These are phyloP conservation scores for Neodiprion virginianus DNA, from an alignment of 1,140 invertebrate species.

Conservation along the genomic window DNA sequence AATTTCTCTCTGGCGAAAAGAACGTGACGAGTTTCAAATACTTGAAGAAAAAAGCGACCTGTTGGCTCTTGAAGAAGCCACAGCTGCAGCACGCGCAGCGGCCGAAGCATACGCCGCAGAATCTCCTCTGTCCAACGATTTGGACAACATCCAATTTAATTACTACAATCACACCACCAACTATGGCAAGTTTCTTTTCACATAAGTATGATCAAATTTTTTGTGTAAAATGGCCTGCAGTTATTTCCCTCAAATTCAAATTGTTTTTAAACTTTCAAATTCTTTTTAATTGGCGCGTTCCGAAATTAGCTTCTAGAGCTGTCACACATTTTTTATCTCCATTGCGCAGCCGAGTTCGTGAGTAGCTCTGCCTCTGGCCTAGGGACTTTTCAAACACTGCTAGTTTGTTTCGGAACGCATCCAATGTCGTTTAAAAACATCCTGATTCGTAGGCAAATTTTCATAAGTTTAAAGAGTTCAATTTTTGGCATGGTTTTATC, in stretches of 20 bases:
- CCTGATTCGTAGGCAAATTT: no score
- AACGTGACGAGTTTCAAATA: constrained; percentile 35
- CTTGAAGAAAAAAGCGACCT: constrained; percentile 32
- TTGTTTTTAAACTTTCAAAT: not conserved
- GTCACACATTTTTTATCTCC: not conserved
- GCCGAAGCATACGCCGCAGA: constrained; percentile 38
- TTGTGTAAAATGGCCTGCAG: no score
- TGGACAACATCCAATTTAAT: constrained; percentile 23
- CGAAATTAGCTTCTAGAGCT: not conserved
- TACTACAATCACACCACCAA: not conserved
- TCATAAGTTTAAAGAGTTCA: no score
- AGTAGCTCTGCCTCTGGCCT: no score
- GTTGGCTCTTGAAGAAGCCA: constrained; percentile 37
- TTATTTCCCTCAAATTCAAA: no score
- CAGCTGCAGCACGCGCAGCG: constrained; percentile 37
- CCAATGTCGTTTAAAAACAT: no score
- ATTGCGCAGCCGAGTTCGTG: no score
- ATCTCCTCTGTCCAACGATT: constrained; percentile 33
- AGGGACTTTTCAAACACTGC: no score
- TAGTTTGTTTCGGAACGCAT: no score
- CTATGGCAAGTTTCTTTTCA: no score
- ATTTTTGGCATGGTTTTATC: no score
- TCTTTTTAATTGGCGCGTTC: not conserved
- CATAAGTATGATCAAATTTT: no score
- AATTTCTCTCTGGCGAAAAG: constrained; percentile 33